Evolutionary conservation across 2,797 vertebrate genomes (phyloP), one percentile per base, ranked within the genome.

Genomic region (Macroramphosus scolopax): DNA sequence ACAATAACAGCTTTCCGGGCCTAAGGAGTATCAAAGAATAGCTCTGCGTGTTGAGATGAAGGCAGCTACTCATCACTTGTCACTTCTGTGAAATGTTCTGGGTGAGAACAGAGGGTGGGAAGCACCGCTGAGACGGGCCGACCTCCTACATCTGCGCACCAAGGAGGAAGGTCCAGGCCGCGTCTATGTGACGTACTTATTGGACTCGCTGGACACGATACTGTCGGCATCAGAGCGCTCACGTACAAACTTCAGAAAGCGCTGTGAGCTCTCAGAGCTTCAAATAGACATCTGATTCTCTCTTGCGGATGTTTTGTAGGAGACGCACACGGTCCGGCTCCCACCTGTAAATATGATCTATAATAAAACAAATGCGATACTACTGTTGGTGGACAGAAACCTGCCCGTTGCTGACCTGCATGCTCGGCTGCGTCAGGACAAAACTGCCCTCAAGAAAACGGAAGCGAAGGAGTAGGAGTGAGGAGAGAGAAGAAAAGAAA

Each of bases 41-140:
- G 59, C 51, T 46, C 52, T 40, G 33, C 17, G 48, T 25, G 65
- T 35, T 51, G 71, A 72, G 67, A 52, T 13, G 5, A 31, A 26
- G 37, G 48, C 48, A 64, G 65, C 54, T 64, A 50, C 58, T 63
- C 48, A 26, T 75, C 63, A 20, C 55, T 68, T 44, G 63, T 62
- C 62, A 54, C 14, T 8, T 30, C 51, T 16, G 43, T 14, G 25
- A 56, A 58, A 63, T 30, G 31, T 24, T 5, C 5, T 8, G 2
- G 13, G 26, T 8, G 46, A 43, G 13, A 50, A 71, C 36, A 0
- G 41, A 10, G 5, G 14, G 41, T 12, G 1, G 31, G 13, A 38
- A 15, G 28, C 12, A 7, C 38, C 24, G 68, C 53, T 25, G 51
- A 56, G 31, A 16, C 33, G 17, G 38, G 40, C 12, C 30, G 14